Evolutionary conservation across 2,888 invertebrate genomes (phyloP), one percentile per base, ranked within the genome.

Genomic region (Hydriomena furcata): DNA sequence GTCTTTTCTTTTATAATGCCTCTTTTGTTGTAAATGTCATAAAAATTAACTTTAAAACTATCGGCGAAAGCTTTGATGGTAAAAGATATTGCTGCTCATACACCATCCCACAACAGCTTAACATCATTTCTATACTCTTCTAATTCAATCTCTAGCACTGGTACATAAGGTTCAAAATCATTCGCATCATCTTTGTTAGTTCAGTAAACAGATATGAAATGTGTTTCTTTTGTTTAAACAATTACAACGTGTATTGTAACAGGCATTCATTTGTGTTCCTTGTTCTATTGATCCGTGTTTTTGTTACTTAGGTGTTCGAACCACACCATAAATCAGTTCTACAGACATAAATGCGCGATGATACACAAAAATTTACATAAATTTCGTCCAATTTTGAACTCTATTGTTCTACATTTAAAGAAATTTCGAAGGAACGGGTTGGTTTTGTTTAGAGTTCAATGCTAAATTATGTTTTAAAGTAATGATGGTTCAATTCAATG

Each of bases 281-380:
- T 84, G 82, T 84, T 80, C 84, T 82, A 82, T 87, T 83, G 82
- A 85, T 79, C 72, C 68, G 66, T 71, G 80, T 80, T 84, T 86
- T 84, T 85, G 84, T 84, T 82, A 74, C 68, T 46, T 85, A 82
- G 82, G 82, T 85, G 85, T 86, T 76, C 79, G 81, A 76, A 84
- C 84, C 83, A 78, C 84, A 85, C 82, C 88, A 87, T 89, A 88
- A 89, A 89, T 89, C 87, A 88, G 78, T 69, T 68, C 73, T 73
- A 79, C 76, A 68, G 68, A 71, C 67, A 52, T 52, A 43, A 52
- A 70, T n/a, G n/a, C n/a, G n/a, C 64, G 59, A 50, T 63, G 63
- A 62, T 64, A 68, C 65, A 63, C 64, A 63, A 68, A 60, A 60
- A 44, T 61, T 57, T 11, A 34, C 12, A 17, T 5, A n/a, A n/a